phyloP scores from a whole-genome alignment of 37 sponge, comb jelly and placozoan genomes.

The Aphrocallistes beatrix region DNA sequence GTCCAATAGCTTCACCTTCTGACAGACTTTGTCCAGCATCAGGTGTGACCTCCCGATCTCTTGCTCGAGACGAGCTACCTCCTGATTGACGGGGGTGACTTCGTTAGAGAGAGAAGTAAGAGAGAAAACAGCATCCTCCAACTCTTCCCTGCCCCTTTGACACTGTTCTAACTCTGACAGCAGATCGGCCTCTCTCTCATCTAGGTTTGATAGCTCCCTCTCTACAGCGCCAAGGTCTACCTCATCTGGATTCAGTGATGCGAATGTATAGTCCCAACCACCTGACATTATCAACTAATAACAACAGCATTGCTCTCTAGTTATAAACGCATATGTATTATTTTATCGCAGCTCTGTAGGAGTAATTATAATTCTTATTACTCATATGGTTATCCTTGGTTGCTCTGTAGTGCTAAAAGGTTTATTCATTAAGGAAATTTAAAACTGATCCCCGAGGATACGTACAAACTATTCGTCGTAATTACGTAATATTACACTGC shows the following conservation, averaged over 20 bases:
- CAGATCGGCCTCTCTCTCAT: not conserved
- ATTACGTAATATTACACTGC: too few relatives aligned
- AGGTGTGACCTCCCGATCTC: not conserved
- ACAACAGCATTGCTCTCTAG: too few relatives aligned
- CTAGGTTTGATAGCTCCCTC: not conserved
- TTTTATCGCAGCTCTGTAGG: too few relatives aligned
- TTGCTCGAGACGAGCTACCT: not conserved
- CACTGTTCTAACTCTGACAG: not conserved
- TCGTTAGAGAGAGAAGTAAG: not conserved
- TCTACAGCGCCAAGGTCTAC: not conserved
- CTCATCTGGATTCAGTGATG: not conserved
- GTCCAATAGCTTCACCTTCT: not conserved
- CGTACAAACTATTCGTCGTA: too few relatives aligned
- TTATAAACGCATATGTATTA: too few relatives aligned
- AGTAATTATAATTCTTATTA: too few relatives aligned
- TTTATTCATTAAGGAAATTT: too few relatives aligned
- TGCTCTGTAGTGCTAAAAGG: too few relatives aligned
- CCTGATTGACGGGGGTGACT: not conserved
- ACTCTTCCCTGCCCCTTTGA: not conserved
- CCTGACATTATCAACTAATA: too few relatives aligned
- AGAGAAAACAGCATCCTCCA: constrained; percentile 7
- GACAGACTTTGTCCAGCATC: not conserved
- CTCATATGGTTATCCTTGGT: too few relatives aligned
- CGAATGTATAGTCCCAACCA: constrained; percentile 5
- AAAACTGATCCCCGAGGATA: too few relatives aligned